phyloP scores from a whole-genome alignment of 2,888 invertebrate species.

The Lithosia quadra region DNA sequence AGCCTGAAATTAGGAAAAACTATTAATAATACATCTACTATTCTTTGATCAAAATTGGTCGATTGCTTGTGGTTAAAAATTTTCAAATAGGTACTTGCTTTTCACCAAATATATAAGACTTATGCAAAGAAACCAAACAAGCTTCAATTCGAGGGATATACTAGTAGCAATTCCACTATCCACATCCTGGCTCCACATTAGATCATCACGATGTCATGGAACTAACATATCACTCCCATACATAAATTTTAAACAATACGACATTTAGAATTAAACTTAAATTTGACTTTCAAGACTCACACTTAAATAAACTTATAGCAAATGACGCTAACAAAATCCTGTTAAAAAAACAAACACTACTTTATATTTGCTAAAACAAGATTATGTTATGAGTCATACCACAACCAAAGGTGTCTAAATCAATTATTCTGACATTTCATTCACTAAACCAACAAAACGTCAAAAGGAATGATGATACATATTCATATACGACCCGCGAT shows the following conservation, averaged over 20 bases:
- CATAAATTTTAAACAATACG: not conserved
- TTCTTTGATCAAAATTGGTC: too few relatives aligned
- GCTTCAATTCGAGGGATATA: too few relatives aligned
- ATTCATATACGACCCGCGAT: conserved; percentile 58
- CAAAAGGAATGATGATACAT: conserved; percentile 60
- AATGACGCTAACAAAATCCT: not conserved
- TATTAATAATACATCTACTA: too few relatives aligned
- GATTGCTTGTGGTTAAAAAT: too few relatives aligned
- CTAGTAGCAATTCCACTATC: too few relatives aligned
- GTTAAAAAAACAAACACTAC: conserved; percentile 27
- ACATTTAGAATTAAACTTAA: not conserved
- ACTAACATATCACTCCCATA: not conserved
- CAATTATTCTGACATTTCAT: conserved; percentile 58
- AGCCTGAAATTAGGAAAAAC: too few relatives aligned
- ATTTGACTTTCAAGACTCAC: not conserved
- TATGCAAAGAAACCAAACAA: too few relatives aligned
- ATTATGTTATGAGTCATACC: conserved; percentile 32
- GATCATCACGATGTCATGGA: not conserved
- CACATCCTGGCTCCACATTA: too few relatives aligned
- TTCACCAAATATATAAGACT: too few relatives aligned
- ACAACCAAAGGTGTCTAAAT: conserved; percentile 39
- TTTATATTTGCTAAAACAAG: conserved; percentile 40
- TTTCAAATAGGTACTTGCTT: too few relatives aligned
- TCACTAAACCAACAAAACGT: conserved; percentile 58
- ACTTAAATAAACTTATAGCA: not conserved